Evolutionary conservation across 2,888 invertebrate species (phyloP), one percentile per base, ranked within the genome.

Genomic region (Hypomecis punctinalis): DNA sequence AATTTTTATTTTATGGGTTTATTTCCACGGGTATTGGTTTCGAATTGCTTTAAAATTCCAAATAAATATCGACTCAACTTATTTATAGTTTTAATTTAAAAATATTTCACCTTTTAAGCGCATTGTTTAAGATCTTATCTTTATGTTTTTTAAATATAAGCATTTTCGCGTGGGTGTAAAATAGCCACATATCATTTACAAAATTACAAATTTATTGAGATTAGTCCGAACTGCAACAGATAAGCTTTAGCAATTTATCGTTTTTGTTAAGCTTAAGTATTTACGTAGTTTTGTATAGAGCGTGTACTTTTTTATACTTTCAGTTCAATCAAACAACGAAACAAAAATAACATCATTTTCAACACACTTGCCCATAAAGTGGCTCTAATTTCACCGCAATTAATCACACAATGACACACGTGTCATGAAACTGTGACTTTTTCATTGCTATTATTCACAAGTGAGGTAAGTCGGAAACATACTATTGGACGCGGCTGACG

Each of bases 111-210:
- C 23, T 6, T 52, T 52, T 23, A 52, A 33, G 39, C 23, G 5
- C 52, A 40, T 39, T 40, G 52, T 39, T 9, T 52, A 7, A 23
- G 39, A 39, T 52, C 13, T 52, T 52, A 52, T 52, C 52, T 39
- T 6, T 9, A 40, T 33, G 47, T 33, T 23, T 40, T 40, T 52
- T 49, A 37, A 13, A 37, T 11, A 0, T 37, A 13, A 7, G 8
- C 40, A 40, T 52, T 52, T 40, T 51, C 11, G 37, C 37, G 49
- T 40, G 52, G 52, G 40, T 40, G 13, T 46, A 5, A 13, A 52
- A 40, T 40, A 9, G 13, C 3, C 13, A 39, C 37, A 13, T 51
- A 40, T 52, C 39, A 40, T 52, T 40, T 40, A 52, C 13, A 40
- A 8, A 40, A 40, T 52, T 23, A 37, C 40, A 52, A 40, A 52